Evolutionary conservation across 2,113 vertebrate genomes (phyloP), one percentile per base, ranked within the genome.

Genomic region (Lates calcarifer): DNA sequence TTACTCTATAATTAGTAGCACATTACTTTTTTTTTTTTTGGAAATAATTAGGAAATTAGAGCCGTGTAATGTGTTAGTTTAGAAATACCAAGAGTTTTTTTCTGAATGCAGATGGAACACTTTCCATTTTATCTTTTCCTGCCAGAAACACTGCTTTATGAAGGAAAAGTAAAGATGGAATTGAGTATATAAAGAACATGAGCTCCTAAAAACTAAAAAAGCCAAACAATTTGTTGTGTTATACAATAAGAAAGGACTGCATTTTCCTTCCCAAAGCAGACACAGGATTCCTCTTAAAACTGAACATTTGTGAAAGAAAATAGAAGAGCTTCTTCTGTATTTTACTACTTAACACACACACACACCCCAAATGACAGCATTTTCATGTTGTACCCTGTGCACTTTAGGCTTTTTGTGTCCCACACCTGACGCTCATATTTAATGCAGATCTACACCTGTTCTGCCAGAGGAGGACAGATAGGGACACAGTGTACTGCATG

Each of bases 381-480:
- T 6, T n/a, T 49, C 20, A 22, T 7, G 8, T 20, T 2, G 22
- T 5, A 20, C 43, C 33, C 7, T 2, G 1, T 53, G 6, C 10
- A 12, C 68, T 64, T 45, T 37, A 41, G 24, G 37, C 39, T 8
- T 55, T 67, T n/a, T 17, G n/a, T 53, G 39, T 77, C 65, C 55
- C 26, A 3, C 2, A 2, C 28, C 55, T 62, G 15, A 8, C 47
- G 18, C 33, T 62, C 35, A 47, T 68, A 45, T 74, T 74, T 58
- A 57, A 69, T 58, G 62, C 55, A 22, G 43, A 14, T 29, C 45
- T 64, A 55, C 80, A 79, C 86, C 84, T 86, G 62, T 58, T 64
- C 45, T 51, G 43, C 31, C 1, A 18, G 28, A n/a, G 24, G 28
- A 20, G 15, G 47, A 49, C 20, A 0, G 20, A 3, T 49, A 7